These are phyloP conservation scores for Prionace glauca DNA, from an alignment of 2,797 vertebrate species.

Conservation along the genomic window DNA sequence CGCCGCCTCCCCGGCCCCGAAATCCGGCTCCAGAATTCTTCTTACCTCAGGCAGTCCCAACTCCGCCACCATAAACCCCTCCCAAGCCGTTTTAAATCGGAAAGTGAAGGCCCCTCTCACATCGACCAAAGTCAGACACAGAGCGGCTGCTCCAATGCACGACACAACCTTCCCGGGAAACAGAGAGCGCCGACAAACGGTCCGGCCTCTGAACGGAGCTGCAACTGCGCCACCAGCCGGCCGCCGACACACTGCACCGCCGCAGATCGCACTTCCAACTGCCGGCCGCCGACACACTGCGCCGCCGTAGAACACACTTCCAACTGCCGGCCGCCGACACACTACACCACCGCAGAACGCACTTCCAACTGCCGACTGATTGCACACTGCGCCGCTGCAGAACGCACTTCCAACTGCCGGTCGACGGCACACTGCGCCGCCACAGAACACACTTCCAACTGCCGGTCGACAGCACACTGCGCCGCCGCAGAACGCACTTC, in stretches of 20 bases:
- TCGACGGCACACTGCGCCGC: no score
- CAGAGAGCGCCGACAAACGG: not conserved
- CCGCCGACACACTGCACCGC: not conserved
- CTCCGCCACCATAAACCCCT: not conserved
- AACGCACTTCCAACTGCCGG: no score
- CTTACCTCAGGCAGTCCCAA: not conserved
- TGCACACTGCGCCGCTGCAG: no score
- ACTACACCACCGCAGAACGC: no score
- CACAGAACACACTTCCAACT: no score
- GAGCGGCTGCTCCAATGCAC: not conserved
- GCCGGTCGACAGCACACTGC: no score
- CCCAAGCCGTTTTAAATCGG: not conserved
- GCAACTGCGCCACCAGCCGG: not conserved
- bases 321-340: no score
- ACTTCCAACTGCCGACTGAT: not conserved
- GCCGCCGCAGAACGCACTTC: no score
- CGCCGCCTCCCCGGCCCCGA: not conserved
- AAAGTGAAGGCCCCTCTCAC: not conserved
- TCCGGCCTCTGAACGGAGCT: not conserved
- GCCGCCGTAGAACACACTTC: no score
- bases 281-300: no score
- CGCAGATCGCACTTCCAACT: no score
- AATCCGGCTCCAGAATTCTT: not conserved
- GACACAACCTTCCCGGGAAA: slow-evolving; percentile 1
- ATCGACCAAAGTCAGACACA: not conserved